Percentiles rank a stretch among this genome's conserved stretches.
These are phyloP conservation scores for Sipha maydis DNA, from an alignment of 2,888 invertebrate genomes.

Conservation along the genomic window DNA sequence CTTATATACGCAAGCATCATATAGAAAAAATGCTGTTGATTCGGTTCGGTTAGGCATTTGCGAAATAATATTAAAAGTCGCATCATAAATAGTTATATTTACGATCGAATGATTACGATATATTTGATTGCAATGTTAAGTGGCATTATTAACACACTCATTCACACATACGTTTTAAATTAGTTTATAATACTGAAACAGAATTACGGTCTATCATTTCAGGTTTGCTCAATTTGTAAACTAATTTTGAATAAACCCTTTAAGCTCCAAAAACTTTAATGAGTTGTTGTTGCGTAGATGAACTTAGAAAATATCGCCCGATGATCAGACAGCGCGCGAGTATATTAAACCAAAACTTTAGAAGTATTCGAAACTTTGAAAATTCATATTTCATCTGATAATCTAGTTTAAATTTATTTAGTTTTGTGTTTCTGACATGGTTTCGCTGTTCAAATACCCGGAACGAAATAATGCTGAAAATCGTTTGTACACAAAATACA, in stretches of 20 bases:
- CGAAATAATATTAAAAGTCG: too few species aligned
- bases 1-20: too few species aligned
- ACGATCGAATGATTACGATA: not conserved
- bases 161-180: not conserved
- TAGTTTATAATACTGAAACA: not conserved
- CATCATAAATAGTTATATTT: too few species aligned
- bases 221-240: not conserved
- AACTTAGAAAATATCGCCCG: not conserved
- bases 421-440: not conserved
- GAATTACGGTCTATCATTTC: not conserved
- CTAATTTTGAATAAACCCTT: not conserved
- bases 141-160: not conserved
- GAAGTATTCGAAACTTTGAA: slow-evolving; percentile 9
- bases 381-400: slow-evolving; percentile 7
- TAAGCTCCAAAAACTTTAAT: not conserved
- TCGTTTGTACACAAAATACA: not conserved
- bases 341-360: not conserved
- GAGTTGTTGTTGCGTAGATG: not conserved
- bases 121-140: not conserved
- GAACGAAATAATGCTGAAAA: not conserved
- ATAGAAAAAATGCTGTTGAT: too few species aligned
- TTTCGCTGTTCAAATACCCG: not conserved
- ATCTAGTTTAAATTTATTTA: slow-evolving; percentile 20
- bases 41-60: too few species aligned
- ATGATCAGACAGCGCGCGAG: not conserved